Percentiles rank a stretch among this genome's conserved stretches.
Conservation (phyloP, 2,797 vertebrate species). For the Chromobotia macracanthus region DNA sequence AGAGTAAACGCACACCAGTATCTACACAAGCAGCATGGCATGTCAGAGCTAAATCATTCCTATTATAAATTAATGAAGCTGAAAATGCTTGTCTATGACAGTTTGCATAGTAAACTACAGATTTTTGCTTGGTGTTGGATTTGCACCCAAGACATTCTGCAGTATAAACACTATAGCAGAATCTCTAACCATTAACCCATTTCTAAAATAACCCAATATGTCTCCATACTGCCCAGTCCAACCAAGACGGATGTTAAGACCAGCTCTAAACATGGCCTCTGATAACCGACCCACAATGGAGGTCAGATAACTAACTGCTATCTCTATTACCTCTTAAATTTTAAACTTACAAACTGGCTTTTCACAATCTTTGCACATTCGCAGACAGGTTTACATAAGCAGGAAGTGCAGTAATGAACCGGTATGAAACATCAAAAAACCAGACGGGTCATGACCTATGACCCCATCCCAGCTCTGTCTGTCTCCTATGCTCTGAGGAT, state of each 20-base stretch:
- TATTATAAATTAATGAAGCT: slow-evolving; percentile 12
- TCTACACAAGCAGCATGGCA: background rate
- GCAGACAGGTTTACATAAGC: background rate
- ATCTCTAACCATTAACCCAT: background rate
- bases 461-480: background rate
- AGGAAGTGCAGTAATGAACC: background rate
- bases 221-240: too few species aligned
- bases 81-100: background rate
- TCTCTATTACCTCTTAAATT: too few species aligned
- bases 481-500: slow-evolving; percentile 10
- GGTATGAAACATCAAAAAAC: background rate
- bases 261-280: slow-evolving; percentile 2
- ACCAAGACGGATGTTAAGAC: slow-evolving; percentile 9
- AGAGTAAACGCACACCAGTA: background rate
- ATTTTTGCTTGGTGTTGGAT: background rate
- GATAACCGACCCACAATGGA: background rate
- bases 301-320: too few species aligned
- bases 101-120: background rate
- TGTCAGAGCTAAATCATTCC: too few species aligned
- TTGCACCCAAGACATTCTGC: background rate
- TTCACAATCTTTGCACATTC: too few species aligned
- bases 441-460: slow-evolving; percentile 7
- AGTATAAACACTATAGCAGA: background rate
- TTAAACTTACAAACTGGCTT: too few species aligned
- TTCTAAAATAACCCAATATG: background rate